Conservation (phyloP, 1,140 invertebrate genomes). For the Drosophila arawakana region DNA sequence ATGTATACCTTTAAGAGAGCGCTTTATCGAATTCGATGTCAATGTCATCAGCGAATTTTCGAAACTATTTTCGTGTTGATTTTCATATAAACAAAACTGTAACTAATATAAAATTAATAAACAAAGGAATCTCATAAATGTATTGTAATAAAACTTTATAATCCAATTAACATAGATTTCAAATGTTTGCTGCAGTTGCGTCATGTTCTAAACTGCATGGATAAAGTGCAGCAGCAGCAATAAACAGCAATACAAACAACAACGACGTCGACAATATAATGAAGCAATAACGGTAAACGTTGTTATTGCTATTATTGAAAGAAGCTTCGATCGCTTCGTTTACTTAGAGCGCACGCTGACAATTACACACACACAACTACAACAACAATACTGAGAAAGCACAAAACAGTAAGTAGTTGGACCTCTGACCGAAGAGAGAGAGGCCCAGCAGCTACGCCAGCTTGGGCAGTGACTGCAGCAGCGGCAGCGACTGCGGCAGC, state of each 20-base stretch:
- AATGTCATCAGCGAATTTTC: conserved; percentile 64
- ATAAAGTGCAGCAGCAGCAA: conserved; percentile 3
- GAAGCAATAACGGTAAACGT: conserved; percentile 33
- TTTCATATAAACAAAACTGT: conserved; percentile 53
- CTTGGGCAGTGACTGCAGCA: conserved; percentile 19
- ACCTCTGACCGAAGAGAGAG: conserved; percentile 62
- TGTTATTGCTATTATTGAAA: conserved; percentile 26
- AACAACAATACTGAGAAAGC: conserved; percentile 50
- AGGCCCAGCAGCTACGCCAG: conserved; percentile 8
- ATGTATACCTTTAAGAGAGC: not conserved
- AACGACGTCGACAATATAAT: not conserved
- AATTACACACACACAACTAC: conserved; percentile 31
- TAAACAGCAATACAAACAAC: conserved; percentile 19
- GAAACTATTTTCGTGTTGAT: conserved; percentile 5
- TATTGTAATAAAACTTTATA: conserved; percentile 42
- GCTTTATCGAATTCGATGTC: conserved; percentile 59
- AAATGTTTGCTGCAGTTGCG: conserved; percentile 37
- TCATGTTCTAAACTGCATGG: conserved; percentile 32
- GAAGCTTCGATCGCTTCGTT: conserved; percentile 42
- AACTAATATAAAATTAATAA: conserved; percentile 52
- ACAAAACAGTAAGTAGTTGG: conserved; percentile 35
- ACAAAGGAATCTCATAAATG: conserved; percentile 33
- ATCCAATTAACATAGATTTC: conserved; percentile 22
- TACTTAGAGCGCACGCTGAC: conserved; percentile 49
- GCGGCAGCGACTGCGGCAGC: conserved; percentile 11